Evolutionary conservation across 30 jellyfish, hydroid and myxozoan genomes (phyloP).

Genomic region (Cassiopea xamachana): DNA sequence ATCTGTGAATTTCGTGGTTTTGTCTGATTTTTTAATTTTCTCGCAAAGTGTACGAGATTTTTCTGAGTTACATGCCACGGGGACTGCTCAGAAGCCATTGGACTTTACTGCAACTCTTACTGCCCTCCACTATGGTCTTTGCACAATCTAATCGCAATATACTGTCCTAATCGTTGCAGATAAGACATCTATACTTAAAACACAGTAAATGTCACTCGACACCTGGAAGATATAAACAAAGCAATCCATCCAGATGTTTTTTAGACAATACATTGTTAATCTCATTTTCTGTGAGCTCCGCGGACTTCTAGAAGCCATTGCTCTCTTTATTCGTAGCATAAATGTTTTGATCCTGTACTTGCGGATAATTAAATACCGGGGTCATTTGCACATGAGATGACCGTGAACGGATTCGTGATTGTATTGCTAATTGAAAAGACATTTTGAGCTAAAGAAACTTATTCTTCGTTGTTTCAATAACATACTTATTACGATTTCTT

Average conservation of each 20-base stretch:
- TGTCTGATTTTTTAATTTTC: no score
- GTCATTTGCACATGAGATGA: slow-evolving; percentile 7
- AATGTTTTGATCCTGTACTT: background rate
- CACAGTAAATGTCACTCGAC: background rate
- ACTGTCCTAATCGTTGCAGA: background rate
- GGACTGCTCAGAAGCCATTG: no score
- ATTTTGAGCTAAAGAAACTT: background rate
- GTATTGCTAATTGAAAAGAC: background rate
- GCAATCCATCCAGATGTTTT: slow-evolving; percentile 6
- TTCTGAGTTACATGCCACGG: no score
- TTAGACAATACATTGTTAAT: background rate
- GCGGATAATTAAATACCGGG: background rate
- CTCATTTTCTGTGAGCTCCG: background rate
- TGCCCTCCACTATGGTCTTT: no score
- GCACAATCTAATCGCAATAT: no score
- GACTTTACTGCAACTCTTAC: no score
- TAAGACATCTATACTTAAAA: background rate
- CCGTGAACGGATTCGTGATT: background rate
- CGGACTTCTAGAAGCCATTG: background rate
- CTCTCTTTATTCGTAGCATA: background rate
- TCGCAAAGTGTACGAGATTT: no score
- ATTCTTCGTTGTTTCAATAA: background rate
- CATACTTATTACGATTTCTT: background rate
- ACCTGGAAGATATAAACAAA: background rate
- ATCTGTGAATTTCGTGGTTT: no score